Conservation (phyloP, 2,888 invertebrate genomes). For the Tiliacea aurago region DNA sequence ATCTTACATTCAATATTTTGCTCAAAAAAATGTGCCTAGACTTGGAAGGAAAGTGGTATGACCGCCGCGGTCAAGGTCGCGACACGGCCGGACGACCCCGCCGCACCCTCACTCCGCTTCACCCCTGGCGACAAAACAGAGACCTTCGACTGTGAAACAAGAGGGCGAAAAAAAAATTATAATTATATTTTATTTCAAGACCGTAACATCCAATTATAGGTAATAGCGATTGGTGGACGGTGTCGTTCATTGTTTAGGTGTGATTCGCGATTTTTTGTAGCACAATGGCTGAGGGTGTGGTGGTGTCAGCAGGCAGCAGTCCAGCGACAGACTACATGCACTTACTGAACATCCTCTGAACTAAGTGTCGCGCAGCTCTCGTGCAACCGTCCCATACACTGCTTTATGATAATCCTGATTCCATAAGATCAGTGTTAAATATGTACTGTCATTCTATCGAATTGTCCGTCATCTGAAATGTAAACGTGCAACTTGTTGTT, state of each 20-base stretch:
- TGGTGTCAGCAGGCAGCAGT: background rate
- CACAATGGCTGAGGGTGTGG: background rate
- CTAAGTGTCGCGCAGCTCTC: background rate
- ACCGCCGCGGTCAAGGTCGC: slow-evolving; percentile 50
- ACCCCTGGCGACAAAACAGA: slow-evolving; percentile 1
- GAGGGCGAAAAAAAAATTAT: slow-evolving; percentile 16
- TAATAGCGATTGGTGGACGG: too few species aligned
- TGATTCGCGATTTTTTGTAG: background rate
- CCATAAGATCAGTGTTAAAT: background rate
- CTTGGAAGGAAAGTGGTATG: slow-evolving; percentile 21
- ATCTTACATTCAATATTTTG: slow-evolving; percentile 40
- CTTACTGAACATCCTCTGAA: background rate
- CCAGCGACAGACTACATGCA: background rate
- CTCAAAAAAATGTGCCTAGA: slow-evolving; percentile 5
- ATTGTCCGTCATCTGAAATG: too few species aligned
- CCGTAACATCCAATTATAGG: slow-evolving; percentile 28
- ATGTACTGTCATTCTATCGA: background rate
- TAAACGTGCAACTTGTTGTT: background rate
- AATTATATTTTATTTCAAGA: slow-evolving; percentile 33
- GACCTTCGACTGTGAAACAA: slow-evolving; percentile 38
- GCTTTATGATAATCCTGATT: background rate
- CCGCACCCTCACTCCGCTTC: background rate
- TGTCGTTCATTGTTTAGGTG: too few species aligned
- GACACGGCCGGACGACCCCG: slow-evolving; percentile 14
- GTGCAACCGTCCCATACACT: background rate